phyloP scores from a whole-genome alignment of 2,113 vertebrate species.

The Astatotilapia flaviijosephi region DNA sequence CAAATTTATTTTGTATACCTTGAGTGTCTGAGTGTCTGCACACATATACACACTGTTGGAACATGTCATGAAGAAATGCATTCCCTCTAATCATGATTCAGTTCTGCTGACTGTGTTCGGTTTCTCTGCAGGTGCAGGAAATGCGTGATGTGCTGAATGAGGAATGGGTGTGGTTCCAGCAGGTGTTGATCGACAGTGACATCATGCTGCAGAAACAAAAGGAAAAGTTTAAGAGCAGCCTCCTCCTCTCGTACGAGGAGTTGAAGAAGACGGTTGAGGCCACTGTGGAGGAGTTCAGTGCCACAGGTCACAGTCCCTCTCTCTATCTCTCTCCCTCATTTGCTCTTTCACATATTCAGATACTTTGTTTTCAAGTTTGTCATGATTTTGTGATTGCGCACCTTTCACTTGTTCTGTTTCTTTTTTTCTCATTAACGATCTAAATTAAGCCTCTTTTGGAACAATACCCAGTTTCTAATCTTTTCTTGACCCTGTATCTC shows the following conservation, averaged over 20 bases:
- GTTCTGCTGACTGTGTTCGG: background rate
- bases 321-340: slow-evolving; percentile 39
- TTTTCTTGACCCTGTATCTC: background rate
- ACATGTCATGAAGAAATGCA: background rate
- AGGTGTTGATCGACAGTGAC: slow-evolving; percentile 76
- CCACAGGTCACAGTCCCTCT: slow-evolving; percentile 69
- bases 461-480: background rate
- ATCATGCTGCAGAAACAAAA: slow-evolving; percentile 76
- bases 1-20: background rate
- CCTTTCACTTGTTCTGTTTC: background rate
- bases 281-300: slow-evolving; percentile 71
- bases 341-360: accelerated
- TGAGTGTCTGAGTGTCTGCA: background rate
- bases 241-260: slow-evolving; percentile 75
- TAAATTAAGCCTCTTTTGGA: background rate
- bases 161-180: slow-evolving; percentile 79
- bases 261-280: slow-evolving; percentile 77
- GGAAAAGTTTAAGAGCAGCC: slow-evolving; percentile 77
- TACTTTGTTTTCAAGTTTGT: background rate
- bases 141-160: slow-evolving; percentile 68
- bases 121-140: slow-evolving; percentile 72
- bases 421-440: background rate
- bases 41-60: background rate
- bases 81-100: background rate
- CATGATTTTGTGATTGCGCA: background rate